Conservation (phyloP, 2,797 vertebrate genomes). For the Poecilia velifera region DNA sequence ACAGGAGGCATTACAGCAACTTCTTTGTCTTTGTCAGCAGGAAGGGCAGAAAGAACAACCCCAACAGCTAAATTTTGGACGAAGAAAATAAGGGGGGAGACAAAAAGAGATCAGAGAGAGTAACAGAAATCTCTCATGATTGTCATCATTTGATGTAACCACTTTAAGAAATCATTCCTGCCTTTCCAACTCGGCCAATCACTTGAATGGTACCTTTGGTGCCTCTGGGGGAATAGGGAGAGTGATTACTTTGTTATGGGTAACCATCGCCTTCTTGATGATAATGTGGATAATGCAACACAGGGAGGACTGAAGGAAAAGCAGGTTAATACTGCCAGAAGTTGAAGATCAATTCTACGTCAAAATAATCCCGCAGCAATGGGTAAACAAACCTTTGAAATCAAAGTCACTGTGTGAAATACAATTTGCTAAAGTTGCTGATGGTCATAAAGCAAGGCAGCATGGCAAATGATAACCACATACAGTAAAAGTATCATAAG, state of each 20-base stretch:
- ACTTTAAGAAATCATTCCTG: not conserved
- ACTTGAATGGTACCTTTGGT: too few species aligned
- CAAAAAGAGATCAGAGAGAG: not conserved
- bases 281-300: not conserved
- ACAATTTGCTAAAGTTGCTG: too few species aligned
- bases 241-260: not conserved
- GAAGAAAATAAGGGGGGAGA: not conserved
- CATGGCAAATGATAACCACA: too few species aligned
- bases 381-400: too few species aligned
- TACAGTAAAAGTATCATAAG: too few species aligned
- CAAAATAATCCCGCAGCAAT: too few species aligned
- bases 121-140: not conserved
- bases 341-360: too few species aligned
- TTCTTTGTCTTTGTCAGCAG: not conserved
- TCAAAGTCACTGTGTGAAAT: too few species aligned
- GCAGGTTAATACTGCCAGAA: too few species aligned
- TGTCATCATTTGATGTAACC: not conserved
- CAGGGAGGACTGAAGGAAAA: not conserved
- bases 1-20: constrained; percentile 5
- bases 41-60: constrained; percentile 1
- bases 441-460: too few species aligned
- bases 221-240: too few species aligned
- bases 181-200: not conserved
- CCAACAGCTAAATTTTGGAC: not conserved
- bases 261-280: not conserved